Evolutionary conservation across 2,888 invertebrate genomes (phyloP).

Genomic region (Sminthurides aquaticus): DNA sequence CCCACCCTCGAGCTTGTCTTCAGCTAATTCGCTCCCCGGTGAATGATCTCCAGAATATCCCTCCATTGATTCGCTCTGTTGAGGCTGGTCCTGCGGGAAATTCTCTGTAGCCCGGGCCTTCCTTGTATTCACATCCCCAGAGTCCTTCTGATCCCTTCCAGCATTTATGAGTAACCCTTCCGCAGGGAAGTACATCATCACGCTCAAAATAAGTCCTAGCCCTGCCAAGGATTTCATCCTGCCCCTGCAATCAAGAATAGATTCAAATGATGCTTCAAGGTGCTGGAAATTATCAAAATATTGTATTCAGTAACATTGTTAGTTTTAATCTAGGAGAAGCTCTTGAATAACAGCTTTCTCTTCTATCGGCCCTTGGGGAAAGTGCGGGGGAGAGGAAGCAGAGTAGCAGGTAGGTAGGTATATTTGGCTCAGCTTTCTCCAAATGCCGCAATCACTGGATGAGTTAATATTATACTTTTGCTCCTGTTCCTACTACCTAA

Average conservation of each 20-base stretch:
- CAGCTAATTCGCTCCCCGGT: background rate
- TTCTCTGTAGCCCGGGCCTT: background rate
- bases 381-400: no score
- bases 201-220: background rate
- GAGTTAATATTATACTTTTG: no score
- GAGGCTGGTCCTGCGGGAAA: background rate
- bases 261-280: no score
- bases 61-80: background rate
- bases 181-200: background rate
- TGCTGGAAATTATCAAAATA: no score
- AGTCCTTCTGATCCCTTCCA: background rate
- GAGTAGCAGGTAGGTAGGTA: no score
- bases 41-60: no score
- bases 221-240: background rate
- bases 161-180: background rate
- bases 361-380: no score
- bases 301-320: background rate
- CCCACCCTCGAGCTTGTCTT: slow-evolving; percentile 45
- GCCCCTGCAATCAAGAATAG: background rate
- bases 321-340: no score
- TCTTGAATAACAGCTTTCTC: no score
- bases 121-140: background rate
- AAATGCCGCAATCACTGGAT: no score
- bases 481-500: no score
- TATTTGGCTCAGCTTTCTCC: no score